A percentile compares a stretch with the other conserved stretches of the same genome.
phyloP scores from a whole-genome alignment of 2,888 invertebrate species.

The Hanleya hanleyi region DNA sequence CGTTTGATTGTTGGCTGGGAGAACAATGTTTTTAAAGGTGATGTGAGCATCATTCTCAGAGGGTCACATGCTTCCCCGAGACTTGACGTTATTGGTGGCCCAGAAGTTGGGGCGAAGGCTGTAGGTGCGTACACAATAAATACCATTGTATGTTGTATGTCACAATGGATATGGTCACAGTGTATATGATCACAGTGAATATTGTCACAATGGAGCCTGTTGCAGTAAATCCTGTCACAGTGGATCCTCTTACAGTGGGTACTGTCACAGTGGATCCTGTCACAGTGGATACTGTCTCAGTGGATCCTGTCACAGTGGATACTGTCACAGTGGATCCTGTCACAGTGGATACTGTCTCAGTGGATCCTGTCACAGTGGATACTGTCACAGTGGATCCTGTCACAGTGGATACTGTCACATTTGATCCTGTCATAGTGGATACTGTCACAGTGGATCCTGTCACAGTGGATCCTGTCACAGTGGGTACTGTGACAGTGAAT shows the following conservation, averaged over 20 bases:
- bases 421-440: not conserved
- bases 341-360: not conserved
- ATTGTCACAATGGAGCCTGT: not conserved
- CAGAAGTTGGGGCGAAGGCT: conserved; percentile 46
- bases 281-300: not conserved
- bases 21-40: conserved; percentile 41
- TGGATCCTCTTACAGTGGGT: not conserved
- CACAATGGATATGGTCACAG: not conserved
- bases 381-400: not conserved
- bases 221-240: not conserved
- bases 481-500: not conserved
- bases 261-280: not conserved
- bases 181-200: not conserved
- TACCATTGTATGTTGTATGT: no score
- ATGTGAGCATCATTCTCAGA: conserved; percentile 39
- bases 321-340: not conserved
- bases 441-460: not conserved
- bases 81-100: conserved; percentile 28
- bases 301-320: not conserved
- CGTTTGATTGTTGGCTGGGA: conserved; percentile 49
- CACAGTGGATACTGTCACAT: not conserved
- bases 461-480: not conserved
- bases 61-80: conserved; percentile 39
- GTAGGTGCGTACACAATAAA: conserved; percentile 53
- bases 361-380: not conserved